Base-by-base conservation (phyloP, 2,888 invertebrate species). In the Macropis europaea region DNA sequence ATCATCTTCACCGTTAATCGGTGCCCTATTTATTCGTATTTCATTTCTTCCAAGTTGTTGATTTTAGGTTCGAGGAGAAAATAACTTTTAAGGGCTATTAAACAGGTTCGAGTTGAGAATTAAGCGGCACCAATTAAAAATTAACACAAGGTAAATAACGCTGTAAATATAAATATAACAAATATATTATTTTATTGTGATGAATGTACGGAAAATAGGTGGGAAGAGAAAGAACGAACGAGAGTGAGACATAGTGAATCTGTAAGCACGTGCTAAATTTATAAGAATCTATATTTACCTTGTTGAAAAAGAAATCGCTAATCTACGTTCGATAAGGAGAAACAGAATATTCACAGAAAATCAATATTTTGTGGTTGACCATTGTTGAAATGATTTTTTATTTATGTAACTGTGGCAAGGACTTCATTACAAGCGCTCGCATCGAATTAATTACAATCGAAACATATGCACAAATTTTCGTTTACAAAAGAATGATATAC, bases 231-330 rank as follows among this genome's bases (percentile, higher is more conserved):
- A 56, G 19, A 66, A 13, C 48, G 38, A 67, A 70, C 75, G 62
- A 28, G 36, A 52, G 22, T 40, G 30, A 32, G 5, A 15, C 13
- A 43, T 28, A 42, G 22, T 7, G 40, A 28, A 36, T 17, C 56
- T 71, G 69, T 59, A 64, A 68, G 48, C 60, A 63, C 62, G 59
- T 76, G 71, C 63, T 78, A 82, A 76, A 82, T 67, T 75, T 77
- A 77, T 69, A 76, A 81, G 81, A 61, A 84, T 81, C 83, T 71
- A 85, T 88, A 84, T 87, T 85, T 86, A 82, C 79, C 84, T 67
- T 86, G 87, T 88, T 88, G 79, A 86, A 86, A 86, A 17, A 73
- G 81, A 59, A 82, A 71, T 85, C 82, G 85, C 82, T 88, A 84
- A 87, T 87, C 84, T 86, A 86, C 85, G 83, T 85, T 86, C 84